phyloP scores from a whole-genome alignment of 2,797 vertebrate species.

The Alcedo quadribrachys region DNA sequence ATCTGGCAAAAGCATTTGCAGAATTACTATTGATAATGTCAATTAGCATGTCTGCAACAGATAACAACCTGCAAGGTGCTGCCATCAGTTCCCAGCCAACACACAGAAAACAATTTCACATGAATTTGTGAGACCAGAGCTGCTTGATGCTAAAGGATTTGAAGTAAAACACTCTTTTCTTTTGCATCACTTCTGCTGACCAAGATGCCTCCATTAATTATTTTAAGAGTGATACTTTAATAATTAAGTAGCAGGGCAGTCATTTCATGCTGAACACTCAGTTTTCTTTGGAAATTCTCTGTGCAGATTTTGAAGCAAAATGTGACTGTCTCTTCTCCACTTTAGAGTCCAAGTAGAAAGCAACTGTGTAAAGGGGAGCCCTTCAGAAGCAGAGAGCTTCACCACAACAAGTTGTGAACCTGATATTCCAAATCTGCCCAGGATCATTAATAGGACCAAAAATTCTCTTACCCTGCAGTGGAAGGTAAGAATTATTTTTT shows the following conservation, averaged over 20 bases:
- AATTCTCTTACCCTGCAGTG: slow-evolving; percentile 92
- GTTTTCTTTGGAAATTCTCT: background rate
- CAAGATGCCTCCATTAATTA: background rate
- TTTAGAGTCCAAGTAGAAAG: slow-evolving; percentile 89
- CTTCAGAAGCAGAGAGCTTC: slow-evolving; percentile 91
- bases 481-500: slow-evolving; percentile 84
- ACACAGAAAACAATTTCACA: background rate
- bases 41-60: background rate
- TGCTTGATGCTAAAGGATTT: background rate
- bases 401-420: slow-evolving; percentile 93
- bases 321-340: slow-evolving; percentile 2
- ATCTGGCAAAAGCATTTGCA: background rate
- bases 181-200: background rate
- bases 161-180: background rate
- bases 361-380: slow-evolving; percentile 88
- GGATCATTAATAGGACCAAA: slow-evolving; percentile 94
- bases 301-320: background rate
- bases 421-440: slow-evolving; percentile 88
- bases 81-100: background rate
- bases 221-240: background rate
- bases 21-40: background rate
- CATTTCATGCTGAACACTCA: background rate
- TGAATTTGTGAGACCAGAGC: background rate
- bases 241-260: background rate
- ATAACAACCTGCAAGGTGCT: background rate